Evolutionary conservation across 2,888 invertebrate species (phyloP).

Genomic region (Meiosimyza platycephala): DNA sequence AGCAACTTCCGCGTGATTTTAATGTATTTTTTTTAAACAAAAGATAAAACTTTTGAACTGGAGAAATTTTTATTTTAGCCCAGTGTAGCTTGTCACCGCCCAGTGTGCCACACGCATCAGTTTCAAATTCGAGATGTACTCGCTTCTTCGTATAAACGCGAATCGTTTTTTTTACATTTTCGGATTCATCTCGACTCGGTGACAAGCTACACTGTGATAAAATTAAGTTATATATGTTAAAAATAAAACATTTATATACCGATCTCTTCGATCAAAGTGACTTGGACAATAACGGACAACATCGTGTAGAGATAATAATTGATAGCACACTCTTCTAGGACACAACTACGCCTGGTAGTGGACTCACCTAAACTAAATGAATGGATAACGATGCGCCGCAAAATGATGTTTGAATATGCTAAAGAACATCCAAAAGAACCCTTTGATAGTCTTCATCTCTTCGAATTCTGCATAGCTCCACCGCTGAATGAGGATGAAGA

Average conservation of each 20-base stretch:
- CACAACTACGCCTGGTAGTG: conserved; percentile 33
- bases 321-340: conserved; percentile 24
- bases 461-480: conserved; percentile 37
- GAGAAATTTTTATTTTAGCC: too few species aligned
- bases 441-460: conserved; percentile 43
- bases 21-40: neutral
- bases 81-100: too few species aligned
- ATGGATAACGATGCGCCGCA: conserved; percentile 33
- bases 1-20: neutral
- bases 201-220: too few species aligned
- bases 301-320: neutral
- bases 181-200: too few species aligned
- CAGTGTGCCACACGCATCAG: too few species aligned
- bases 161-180: too few species aligned
- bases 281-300: neutral
- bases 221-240: too few species aligned
- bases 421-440: conserved; percentile 16
- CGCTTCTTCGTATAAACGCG: too few species aligned
- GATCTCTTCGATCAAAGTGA: neutral
- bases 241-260: neutral
- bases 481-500: conserved; percentile 24
- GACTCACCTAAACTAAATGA: conserved; percentile 32
- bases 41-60: neutral
- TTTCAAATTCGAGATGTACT: too few species aligned
- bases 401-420: conserved; percentile 30